phyloP scores from a whole-genome alignment of 1,140 invertebrate species.

The Drosophila paulistorum region DNA sequence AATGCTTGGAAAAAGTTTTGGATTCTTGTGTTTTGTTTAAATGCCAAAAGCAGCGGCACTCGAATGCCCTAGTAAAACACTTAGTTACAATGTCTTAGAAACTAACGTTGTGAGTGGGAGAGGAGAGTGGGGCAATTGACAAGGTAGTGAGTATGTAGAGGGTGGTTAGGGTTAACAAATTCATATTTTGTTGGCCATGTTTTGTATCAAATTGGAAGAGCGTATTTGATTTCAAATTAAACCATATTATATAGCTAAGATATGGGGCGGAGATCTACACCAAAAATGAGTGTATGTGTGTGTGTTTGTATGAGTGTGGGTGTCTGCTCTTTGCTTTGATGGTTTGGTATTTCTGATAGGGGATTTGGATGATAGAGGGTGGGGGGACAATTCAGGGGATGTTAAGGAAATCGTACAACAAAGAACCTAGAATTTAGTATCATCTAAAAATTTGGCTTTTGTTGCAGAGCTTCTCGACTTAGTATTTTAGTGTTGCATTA shows the following conservation, averaged over 20 bases:
- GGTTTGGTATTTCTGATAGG: constrained; percentile 27
- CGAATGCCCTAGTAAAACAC: constrained; percentile 59
- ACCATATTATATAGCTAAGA: constrained; percentile 76
- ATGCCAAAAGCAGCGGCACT: constrained; percentile 61
- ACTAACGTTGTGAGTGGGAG: constrained; percentile 26
- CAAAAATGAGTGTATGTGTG: constrained; percentile 34
- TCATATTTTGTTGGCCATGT: not conserved
- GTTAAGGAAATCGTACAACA: constrained; percentile 60
- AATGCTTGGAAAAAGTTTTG: constrained; percentile 25
- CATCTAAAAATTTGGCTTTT: constrained; percentile 51
- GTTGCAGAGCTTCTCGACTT: constrained; percentile 22
- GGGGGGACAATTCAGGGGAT: not conserved
- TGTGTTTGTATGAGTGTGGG: constrained; percentile 32
- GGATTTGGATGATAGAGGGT: constrained; percentile 20
- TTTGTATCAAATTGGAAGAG: constrained; percentile 56
- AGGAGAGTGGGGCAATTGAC: not conserved
- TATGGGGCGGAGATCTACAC: constrained; percentile 73
- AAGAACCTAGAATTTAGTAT: constrained; percentile 55
- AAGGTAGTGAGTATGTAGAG: constrained; percentile 1
- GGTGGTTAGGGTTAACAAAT: not conserved
- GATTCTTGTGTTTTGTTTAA: constrained; percentile 27
- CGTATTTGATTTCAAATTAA: constrained; percentile 79
- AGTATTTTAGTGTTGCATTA: constrained; percentile 40
- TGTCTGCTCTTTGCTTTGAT: constrained; percentile 16
- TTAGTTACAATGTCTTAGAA: constrained; percentile 45